Evolutionary conservation across 1,140 invertebrate species (phyloP), one percentile per base, ranked within the genome.

Genomic region (Centruroides sculpturatus): DNA sequence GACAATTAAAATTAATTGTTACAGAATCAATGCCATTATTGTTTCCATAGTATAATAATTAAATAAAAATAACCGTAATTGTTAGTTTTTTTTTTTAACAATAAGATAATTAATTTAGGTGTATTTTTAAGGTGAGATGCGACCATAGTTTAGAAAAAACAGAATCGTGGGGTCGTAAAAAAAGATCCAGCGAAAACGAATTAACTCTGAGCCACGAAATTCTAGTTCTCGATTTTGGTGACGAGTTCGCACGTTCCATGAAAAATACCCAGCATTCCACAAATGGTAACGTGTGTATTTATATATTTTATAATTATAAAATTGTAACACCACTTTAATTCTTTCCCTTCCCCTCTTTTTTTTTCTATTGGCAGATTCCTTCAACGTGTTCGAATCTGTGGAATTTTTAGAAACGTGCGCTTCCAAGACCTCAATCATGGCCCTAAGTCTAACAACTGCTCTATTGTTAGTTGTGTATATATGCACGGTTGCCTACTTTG

Each of bases 131-230:
- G 79, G 73, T 83, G 0, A 75, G 85, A 56, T 79, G 87, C 82
- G 90, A 89, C 41, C 69, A 91, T 10, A 89, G 87, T 60, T 80
- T 86, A 68, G 88, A 93, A 69, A 87, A 85, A 8, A 78, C 89
- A 5, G 87, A 92, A 69, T 93, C 90, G 0, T 89, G 87, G 84
- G 91, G 91, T 64, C 86, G 89, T 73, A 84, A 83, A 51, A 85
- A 83, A 74, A 86, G 90, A 81, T 86, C 84, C 53, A 56, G 71
- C 62, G 83, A 85, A 64, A 82, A 85, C 53, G 87, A 93, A 71
- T 92, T 93, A 87, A 93, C 90, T 59, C 80, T 95, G 46, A 92
- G 89, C 7, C 89, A 92, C 71, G 91, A 95, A 75, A 93, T 94
- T 70, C 76, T 94, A 5, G 90, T 94, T 5, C 76, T 94, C 23